phyloP scores from a whole-genome alignment of 2,797 vertebrate genomes.

The Arnoldichthys spilopterus region DNA sequence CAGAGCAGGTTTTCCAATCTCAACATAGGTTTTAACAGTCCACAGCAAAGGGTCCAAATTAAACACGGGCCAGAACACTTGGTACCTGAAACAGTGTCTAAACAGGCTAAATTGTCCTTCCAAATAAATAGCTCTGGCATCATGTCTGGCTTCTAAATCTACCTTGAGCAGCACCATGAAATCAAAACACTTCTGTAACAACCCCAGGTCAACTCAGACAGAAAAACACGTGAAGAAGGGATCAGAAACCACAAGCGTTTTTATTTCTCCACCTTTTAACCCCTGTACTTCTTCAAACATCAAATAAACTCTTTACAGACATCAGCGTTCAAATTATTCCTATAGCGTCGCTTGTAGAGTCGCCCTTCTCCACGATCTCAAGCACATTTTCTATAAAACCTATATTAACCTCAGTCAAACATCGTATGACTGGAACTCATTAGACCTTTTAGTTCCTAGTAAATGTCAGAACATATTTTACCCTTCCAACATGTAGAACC shows the following conservation, averaged over 20 bases:
- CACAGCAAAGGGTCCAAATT: constrained; percentile 16
- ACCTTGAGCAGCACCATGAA: background rate
- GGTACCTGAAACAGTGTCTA: constrained; percentile 8
- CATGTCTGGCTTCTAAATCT: constrained; percentile 1
- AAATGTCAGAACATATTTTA: background rate
- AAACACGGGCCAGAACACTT: constrained; percentile 25
- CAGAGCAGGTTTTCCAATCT: constrained; percentile 37
- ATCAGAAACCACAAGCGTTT: too few species aligned
- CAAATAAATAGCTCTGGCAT: constrained; percentile 6
- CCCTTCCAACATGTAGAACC: background rate
- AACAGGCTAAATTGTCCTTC: constrained; percentile 14
- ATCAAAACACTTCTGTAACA: background rate
- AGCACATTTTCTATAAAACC: background rate
- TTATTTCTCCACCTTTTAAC: too few species aligned
- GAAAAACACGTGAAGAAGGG: too few species aligned
- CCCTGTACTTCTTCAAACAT: too few species aligned
- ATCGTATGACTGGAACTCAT: background rate
- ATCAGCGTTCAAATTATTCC: too few species aligned
- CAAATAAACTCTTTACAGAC: too few species aligned
- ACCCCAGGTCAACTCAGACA: too few species aligned
- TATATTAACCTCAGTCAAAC: background rate
- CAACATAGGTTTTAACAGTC: constrained; percentile 22
- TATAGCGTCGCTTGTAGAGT: too few species aligned
- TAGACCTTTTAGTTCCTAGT: background rate
- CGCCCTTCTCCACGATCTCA: too few species aligned